Percentiles rank a stretch among this genome's conserved stretches.
Evolutionary conservation across 1,140 invertebrate species (phyloP).

Genomic region (Penaeus indicus): DNA sequence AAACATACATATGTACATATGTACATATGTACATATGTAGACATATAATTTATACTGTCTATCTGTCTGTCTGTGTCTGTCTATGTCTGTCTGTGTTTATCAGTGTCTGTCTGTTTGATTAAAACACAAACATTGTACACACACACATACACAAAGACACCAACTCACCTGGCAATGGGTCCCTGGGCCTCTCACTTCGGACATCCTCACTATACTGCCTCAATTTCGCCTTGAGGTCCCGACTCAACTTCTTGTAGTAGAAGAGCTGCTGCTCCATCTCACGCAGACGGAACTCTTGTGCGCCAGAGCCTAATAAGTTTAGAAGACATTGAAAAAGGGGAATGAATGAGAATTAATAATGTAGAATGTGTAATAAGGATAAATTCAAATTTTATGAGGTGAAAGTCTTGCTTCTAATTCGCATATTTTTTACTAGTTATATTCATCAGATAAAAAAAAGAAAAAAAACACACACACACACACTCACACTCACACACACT

Average conservation of each 20-base stretch:
- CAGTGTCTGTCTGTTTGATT: no score
- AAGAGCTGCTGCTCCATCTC: conserved; percentile 71
- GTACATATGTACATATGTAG: not conserved
- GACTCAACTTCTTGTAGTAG: conserved; percentile 70
- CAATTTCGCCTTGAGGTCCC: conserved; percentile 54
- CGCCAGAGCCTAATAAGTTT: conserved; percentile 44
- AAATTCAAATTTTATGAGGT: no score
- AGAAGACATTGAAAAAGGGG: not conserved
- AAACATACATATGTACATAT: no score
- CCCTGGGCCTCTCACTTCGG: conserved; percentile 38
- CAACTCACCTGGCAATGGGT: conserved; percentile 58
- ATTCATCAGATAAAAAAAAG: no score
- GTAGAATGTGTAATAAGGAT: not conserved
- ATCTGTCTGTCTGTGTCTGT: no score
- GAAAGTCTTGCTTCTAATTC: no score
- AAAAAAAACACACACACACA: no score
- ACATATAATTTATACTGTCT: not conserved
- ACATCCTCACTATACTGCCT: conserved; percentile 32
- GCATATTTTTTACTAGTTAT: no score
- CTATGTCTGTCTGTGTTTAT: no score
- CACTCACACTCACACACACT: no score
- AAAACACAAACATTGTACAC: no score
- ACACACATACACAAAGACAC: conserved; percentile 58
- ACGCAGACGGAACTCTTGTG: conserved; percentile 53
- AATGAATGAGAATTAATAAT: not conserved